phyloP scores from a whole-genome alignment of 2,888 invertebrate genomes.

The Eupithecia vulgata region DNA sequence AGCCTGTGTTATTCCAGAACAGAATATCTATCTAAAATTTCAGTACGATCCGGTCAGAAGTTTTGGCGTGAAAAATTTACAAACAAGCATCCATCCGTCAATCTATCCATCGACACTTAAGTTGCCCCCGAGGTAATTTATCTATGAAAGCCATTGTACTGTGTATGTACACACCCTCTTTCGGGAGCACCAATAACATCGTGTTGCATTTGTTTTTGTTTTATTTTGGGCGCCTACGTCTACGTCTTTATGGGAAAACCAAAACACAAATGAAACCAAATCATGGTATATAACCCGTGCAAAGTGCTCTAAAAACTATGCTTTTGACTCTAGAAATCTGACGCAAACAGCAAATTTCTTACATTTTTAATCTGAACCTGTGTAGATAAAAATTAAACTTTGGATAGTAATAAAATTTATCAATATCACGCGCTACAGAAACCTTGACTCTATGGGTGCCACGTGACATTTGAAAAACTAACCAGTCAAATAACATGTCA shows the following conservation, averaged over 20 bases:
- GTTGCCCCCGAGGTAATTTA: not conserved
- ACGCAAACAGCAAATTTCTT: not conserved
- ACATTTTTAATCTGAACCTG: not conserved
- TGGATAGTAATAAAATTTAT: conserved; percentile 11
- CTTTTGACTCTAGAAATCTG: not conserved
- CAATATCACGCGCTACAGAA: not conserved
- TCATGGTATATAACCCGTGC: too few relatives aligned
- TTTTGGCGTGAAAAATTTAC: too few relatives aligned
- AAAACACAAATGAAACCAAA: not conserved
- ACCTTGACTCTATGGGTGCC: conserved; percentile 8
- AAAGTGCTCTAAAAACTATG: not conserved
- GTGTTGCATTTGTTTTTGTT: not conserved
- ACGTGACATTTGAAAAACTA: not conserved
- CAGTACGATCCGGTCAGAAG: too few relatives aligned
- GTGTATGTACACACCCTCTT: not conserved
- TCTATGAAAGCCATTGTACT: not conserved
- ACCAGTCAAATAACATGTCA: not conserved
- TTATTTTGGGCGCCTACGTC: not conserved
- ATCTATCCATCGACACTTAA: too few relatives aligned
- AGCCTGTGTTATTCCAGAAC: too few relatives aligned
- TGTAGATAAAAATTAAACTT: conserved; percentile 6
- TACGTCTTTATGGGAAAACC: not conserved
- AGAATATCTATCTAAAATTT: too few relatives aligned
- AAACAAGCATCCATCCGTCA: too few relatives aligned
- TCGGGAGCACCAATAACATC: not conserved